Evolutionary conservation across 2,888 invertebrate species (phyloP).

Genomic region (Andrena minutula): DNA sequence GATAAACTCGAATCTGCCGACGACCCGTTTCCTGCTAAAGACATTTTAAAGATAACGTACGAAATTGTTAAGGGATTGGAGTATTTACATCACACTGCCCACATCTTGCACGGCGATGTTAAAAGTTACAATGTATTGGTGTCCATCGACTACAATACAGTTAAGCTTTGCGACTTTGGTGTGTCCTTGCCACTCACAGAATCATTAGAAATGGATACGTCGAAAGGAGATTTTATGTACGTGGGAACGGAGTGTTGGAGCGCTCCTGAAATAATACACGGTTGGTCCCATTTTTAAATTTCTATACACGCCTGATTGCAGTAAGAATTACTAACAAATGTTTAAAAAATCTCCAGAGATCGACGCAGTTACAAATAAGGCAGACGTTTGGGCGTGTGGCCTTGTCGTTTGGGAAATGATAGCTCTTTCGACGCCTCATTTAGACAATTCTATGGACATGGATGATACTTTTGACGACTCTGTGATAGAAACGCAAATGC

Average conservation of each 20-base stretch:
- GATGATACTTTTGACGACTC: conserved; percentile 74
- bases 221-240: conserved; percentile 87
- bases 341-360: conserved; percentile 76
- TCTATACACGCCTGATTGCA: neutral
- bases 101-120: conserved; percentile 92
- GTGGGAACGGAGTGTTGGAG: conserved; percentile 92
- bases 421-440: conserved; percentile 90
- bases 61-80: conserved; percentile 91
- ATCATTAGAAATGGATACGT: conserved; percentile 86
- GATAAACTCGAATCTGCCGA: conserved; percentile 86
- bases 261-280: conserved; percentile 90
- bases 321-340: conserved; percentile 8
- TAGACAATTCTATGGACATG: conserved; percentile 78
- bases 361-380: conserved; percentile 88
- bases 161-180: conserved; percentile 95
- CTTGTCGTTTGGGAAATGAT: conserved; percentile 94
- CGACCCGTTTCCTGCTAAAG: conserved; percentile 87
- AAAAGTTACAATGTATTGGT: conserved; percentile 94
- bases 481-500: conserved; percentile 48
- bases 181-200: conserved; percentile 90
- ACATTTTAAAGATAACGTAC: conserved; percentile 88
- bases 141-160: conserved; percentile 90
- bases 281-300: conserved; percentile 71
- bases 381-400: conserved; percentile 93
- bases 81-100: conserved; percentile 91